These are phyloP conservation scores for Globicephala melas DNA, from an alignment of 2,113 vertebrate genomes.

Conservation along the genomic window DNA sequence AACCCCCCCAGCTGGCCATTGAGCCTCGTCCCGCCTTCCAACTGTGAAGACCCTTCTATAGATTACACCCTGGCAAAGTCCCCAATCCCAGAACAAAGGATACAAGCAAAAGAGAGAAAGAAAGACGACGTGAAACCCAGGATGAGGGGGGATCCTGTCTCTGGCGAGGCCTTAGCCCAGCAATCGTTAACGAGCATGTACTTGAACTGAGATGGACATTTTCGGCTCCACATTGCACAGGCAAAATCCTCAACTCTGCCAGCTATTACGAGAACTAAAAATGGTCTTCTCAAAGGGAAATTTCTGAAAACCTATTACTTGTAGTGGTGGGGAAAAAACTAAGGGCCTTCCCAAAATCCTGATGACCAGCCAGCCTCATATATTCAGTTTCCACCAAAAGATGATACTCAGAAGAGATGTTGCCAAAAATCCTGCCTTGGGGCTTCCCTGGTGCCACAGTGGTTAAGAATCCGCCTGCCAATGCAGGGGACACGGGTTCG, in stretches of 20 bases:
- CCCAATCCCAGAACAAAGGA: background rate
- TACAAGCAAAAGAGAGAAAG: background rate
- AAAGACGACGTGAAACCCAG: fast-evolving
- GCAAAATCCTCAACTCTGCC: background rate
- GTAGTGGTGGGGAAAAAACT: too few species aligned
- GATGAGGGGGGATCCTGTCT: background rate
- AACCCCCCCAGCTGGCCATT: background rate
- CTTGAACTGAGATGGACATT: background rate
- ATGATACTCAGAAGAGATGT: background rate
- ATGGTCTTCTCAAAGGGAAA: background rate
- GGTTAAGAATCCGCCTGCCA: too few species aligned
- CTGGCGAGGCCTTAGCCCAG: background rate
- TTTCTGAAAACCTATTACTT: background rate
- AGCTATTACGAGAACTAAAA: background rate
- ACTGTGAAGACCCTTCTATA: background rate
- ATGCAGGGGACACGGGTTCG: too few species aligned
- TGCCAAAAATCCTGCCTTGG: background rate
- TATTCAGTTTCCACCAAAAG: background rate
- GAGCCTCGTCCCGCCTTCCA: background rate
- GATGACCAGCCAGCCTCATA: background rate
- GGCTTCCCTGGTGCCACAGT: too few species aligned
- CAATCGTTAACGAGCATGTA: background rate
- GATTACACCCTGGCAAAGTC: too few species aligned
- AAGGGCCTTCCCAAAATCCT: background rate
- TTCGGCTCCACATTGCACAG: background rate